Conservation (phyloP, 1,140 invertebrate genomes). For the Drosophila subpulchrella region DNA sequence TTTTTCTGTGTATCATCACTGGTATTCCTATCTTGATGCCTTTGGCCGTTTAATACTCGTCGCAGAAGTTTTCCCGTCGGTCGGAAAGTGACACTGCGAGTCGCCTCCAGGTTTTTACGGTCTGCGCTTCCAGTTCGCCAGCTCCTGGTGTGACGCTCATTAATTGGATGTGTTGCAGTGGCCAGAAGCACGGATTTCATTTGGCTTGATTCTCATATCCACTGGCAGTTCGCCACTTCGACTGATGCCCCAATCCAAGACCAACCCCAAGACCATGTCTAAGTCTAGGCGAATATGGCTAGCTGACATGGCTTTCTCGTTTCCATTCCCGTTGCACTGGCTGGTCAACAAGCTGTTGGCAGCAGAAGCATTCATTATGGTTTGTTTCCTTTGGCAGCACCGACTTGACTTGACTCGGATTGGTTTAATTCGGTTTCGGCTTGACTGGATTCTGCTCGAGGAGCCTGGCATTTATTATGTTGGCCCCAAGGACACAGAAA, state of each 20-base stretch:
- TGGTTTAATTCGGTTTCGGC: conserved; percentile 45
- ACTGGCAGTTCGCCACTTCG: conserved; percentile 1
- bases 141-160: conserved; percentile 3
- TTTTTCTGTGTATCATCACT: neutral
- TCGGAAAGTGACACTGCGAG: conserved; percentile 11
- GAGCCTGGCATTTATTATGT: conserved; percentile 56
- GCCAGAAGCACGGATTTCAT: neutral
- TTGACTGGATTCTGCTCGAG: conserved; percentile 31
- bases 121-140: neutral
- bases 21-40: conserved; percentile 1
- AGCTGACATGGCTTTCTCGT: conserved; percentile 10
- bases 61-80: conserved; percentile 9
- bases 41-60: neutral
- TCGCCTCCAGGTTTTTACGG: conserved; percentile 1
- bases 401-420: conserved; percentile 11
- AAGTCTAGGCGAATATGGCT: conserved; percentile 1
- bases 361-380: conserved; percentile 57
- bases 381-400: conserved; percentile 51
- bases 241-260: neutral
- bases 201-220: conserved; percentile 18
- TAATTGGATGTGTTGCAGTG: conserved; percentile 22
- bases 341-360: conserved; percentile 64
- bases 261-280: neutral
- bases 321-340: conserved; percentile 35
- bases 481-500: conserved; percentile 47